These are phyloP conservation scores for Coptodon bakossiorum DNA, from an alignment of 2,113 vertebrate species.

Conservation along the genomic window DNA sequence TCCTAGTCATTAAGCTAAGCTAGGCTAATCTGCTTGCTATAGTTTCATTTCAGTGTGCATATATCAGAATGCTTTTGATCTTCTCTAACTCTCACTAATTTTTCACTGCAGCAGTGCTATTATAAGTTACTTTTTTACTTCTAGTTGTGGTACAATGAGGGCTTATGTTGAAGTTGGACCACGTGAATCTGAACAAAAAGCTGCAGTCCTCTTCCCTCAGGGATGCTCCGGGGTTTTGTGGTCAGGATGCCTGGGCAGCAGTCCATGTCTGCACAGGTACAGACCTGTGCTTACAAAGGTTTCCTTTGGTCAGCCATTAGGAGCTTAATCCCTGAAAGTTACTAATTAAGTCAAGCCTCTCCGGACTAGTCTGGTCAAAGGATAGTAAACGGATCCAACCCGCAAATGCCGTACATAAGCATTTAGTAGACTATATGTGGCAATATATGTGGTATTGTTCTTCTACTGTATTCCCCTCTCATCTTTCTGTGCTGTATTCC, in stretches of 20 bases:
- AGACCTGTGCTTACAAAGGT: slow-evolving; percentile 6
- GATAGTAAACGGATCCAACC: not conserved
- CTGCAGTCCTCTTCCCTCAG: slow-evolving; percentile 30
- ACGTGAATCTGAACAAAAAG: slow-evolving; percentile 7
- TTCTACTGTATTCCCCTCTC: not conserved
- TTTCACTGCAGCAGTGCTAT: not conserved
- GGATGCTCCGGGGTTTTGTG: slow-evolving; percentile 23
- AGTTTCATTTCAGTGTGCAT: not conserved
- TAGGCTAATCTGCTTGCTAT: not conserved
- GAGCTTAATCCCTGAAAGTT: slow-evolving; percentile 11
- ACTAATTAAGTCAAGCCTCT: slow-evolving; percentile 1
- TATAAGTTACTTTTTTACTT: not conserved
- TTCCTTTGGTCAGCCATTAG: not conserved
- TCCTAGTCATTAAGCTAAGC: not conserved
- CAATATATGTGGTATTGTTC: not conserved
- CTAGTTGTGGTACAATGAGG: not conserved
- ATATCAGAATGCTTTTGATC: not conserved
- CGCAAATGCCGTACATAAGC: not conserved
- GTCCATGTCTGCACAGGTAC: slow-evolving; percentile 34
- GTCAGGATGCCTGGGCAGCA: slow-evolving; percentile 31
- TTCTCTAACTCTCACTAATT: not conserved
- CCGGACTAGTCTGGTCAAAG: not conserved
- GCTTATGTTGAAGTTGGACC: not conserved
- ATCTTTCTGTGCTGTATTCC: not conserved
- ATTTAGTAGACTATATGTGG: not conserved